phyloP scores from a whole-genome alignment of 1,140 invertebrate species.

The Leguminivora glycinivorella region DNA sequence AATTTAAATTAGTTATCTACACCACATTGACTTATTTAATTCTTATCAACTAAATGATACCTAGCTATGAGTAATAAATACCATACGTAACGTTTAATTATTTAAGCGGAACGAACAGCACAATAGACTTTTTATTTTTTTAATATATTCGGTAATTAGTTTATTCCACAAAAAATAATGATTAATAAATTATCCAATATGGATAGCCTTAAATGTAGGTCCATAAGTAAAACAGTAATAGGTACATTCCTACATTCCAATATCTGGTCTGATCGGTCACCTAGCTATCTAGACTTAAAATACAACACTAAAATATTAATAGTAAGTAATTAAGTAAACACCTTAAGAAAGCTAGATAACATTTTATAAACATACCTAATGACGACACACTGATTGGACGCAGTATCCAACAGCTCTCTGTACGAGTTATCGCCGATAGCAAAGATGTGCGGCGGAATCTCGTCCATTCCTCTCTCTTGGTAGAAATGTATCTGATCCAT shows the following conservation, averaged over 20 bases:
- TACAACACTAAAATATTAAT: too few species aligned
- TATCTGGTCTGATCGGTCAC: too few species aligned
- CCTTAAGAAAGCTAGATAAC: too few species aligned
- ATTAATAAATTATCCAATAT: background rate
- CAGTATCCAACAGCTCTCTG: constrained; percentile 86
- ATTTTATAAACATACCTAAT: constrained; percentile 83
- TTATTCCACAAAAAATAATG: too few species aligned
- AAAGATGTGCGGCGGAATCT: constrained; percentile 95
- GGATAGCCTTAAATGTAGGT: too few species aligned
- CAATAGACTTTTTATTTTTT: too few species aligned
- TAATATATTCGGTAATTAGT: too few species aligned
- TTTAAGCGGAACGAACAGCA: background rate
- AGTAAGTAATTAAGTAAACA: too few species aligned
- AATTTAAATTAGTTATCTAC: background rate
- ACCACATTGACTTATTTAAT: background rate
- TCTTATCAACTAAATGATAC: background rate
- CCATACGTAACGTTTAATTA: background rate
- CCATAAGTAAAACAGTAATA: too few species aligned
- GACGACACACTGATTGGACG: constrained; percentile 93
- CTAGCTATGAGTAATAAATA: background rate
- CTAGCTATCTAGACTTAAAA: too few species aligned
- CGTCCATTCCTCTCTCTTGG: constrained; percentile 88
- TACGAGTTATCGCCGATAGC: constrained; percentile 95
- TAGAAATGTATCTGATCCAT: constrained; percentile 92
- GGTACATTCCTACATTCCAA: too few species aligned